Base-by-base conservation (phyloP, 1,140 invertebrate genomes). In the Trissolcus basalis region DNA sequence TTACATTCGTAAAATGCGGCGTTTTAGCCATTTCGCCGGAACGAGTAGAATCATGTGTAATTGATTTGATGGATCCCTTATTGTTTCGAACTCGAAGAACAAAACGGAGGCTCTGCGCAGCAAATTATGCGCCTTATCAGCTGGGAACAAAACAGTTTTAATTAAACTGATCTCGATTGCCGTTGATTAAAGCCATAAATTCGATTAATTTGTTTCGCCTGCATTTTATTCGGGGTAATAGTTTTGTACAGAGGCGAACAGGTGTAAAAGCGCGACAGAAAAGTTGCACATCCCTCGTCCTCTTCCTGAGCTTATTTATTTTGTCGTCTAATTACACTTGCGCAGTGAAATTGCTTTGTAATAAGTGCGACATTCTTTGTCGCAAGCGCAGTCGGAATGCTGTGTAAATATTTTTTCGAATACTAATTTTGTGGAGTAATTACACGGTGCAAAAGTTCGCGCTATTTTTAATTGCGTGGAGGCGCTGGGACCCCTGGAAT, bases 1-100 rank as follows among this genome's bases (percentile, higher is more conserved):
- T 78, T 69, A 78, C 76, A 65, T 72, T 73, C 69, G 69, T 72
- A 73, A 73, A 78, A 78, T 50, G 60, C 48, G 13, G 41, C 43
- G 43, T 64, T 68, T 41, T 59, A 53, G 58, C 44, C 48, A 51
- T 68, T 44, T 50, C 39, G 54, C 39, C 68, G 44, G 19, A 6
- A 13, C 58, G 59, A 68, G 14, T 53, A 36, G 64, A 68, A 68
- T 77, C 72, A 68, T 64, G 56, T 63, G 27, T 47, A 65, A 74
- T 68, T 61, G 63, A 74, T 68, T 73, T 67, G 56, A 73, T 55
- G 56, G 70, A 73, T 61, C 67, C 61, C 60, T 73, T 74, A 74
- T 67, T 73, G 69, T 65, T 65, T 11, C 12, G 6, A 39, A n/a
- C n/a, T n/a, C n/a, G 8, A 27, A 36, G 14, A 71, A 63, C 68